These are phyloP conservation scores for Paraescarpia echinospica DNA, from an alignment of 1,140 invertebrate genomes.

Conservation along the genomic window DNA sequence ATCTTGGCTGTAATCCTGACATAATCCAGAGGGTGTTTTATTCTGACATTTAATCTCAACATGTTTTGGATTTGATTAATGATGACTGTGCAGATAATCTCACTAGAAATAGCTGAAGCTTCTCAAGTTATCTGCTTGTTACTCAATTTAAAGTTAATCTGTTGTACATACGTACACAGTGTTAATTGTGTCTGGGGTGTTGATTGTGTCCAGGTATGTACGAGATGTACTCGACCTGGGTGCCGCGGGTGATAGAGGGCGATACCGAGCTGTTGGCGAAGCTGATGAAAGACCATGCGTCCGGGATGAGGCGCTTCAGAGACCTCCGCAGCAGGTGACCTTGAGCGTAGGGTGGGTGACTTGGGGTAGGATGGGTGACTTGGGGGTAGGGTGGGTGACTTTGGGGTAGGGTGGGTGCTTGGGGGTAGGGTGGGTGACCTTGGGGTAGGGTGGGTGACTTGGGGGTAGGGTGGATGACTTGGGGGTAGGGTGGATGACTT, in stretches of 20 bases:
- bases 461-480: too few relatives aligned
- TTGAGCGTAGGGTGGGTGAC: background rate
- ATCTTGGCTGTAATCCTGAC: background rate
- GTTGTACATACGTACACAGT: too few relatives aligned
- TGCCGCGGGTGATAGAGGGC: slow-evolving; percentile 52
- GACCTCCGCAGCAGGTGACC: slow-evolving; percentile 52
- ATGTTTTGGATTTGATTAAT: background rate
- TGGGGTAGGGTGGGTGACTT: too few relatives aligned
- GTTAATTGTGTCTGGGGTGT: background rate
- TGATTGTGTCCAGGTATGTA: slow-evolving; percentile 42
- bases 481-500: too few relatives aligned
- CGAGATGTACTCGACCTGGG: slow-evolving; percentile 48
- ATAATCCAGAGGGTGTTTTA: background rate
- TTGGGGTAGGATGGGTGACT: too few relatives aligned
- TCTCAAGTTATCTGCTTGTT: too few relatives aligned
- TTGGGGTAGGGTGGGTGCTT: too few relatives aligned
- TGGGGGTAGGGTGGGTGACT: too few relatives aligned
- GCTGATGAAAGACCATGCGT: slow-evolving; percentile 41
- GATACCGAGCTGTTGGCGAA: slow-evolving; percentile 43
- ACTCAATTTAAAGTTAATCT: too few relatives aligned
- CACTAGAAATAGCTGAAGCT: background rate
- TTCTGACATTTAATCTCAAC: background rate
- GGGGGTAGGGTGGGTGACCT: too few relatives aligned
- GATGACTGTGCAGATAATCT: background rate
- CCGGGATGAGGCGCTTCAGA: slow-evolving; percentile 39